Evolutionary conservation across 30 jellyfish, hydroid and myxozoan species (phyloP), one percentile per base, ranked within the genome.

Genomic region (Catostylus mosaicus): DNA sequence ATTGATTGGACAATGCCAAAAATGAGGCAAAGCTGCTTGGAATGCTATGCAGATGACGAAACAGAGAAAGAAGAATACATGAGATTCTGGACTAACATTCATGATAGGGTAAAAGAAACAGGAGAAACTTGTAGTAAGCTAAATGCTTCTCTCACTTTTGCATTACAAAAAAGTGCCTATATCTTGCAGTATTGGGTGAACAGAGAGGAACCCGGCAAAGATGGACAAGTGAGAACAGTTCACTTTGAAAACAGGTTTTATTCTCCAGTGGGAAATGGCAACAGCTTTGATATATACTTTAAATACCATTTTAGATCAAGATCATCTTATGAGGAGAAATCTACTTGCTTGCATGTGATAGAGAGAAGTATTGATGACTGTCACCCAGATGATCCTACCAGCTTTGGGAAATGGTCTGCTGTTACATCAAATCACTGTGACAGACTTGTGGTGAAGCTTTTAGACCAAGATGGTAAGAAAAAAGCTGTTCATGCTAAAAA

Each of bases 1-100:
- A 29, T 54, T 54, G 67, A 54, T 54, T 12, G 67, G 29, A 29
- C 67, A 54, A 54, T 54, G 67, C 67, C 67, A 29, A 54, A 54
- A 54, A 1, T 54, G 67, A 54, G 26, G 67, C 67, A 29, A 20
- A 29, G 26, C 26, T 54, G 67, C 26, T 20, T 2, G 10, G 67
- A 54, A 12, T 20, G 67, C 26, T 54, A 54, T 14, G 67, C 67
- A 54, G 67, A 54, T 20, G 67, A 31, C 22, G 67, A 54, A 14
- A 54, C 67, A 20, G 67, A 54, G 67, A 11, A 54, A 14, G 67
- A 54, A 31, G 67, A 54, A 31, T 54, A 54, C 27, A 54, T 20
- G 12, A 54, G 67, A 31, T 54, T 20, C 26, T 31, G 22, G 67
- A 31, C 22, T 20, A 31, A 54, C 26, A 54, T 54, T 18, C 67